Percentiles rank a stretch among this genome's conserved stretches.
These are phyloP conservation scores for Hemibates koningsi DNA, from an alignment of 2,113 vertebrate genomes.

Conservation along the genomic window DNA sequence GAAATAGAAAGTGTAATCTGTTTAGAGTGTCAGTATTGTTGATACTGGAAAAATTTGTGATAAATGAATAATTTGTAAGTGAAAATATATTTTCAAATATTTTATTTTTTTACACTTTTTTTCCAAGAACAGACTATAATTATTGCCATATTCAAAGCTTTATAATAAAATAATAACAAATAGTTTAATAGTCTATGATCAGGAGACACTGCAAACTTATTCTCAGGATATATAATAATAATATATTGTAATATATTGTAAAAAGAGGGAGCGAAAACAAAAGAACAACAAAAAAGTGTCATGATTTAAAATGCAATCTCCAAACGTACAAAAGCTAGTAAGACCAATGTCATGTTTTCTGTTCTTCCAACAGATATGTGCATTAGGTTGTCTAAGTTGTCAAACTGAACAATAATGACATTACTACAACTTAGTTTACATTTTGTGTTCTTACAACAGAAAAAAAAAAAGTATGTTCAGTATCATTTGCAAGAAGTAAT, in stretches of 20 bases:
- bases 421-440: not conserved
- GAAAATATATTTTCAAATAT: not conserved
- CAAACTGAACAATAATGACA: not conserved
- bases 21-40: not conserved
- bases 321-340: not conserved
- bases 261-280: not conserved
- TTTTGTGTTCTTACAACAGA: not conserved
- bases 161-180: not conserved
- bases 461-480: not conserved
- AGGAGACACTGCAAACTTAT: not conserved
- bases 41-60: not conserved
- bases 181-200: not conserved
- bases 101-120: not conserved
- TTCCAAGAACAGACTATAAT: not conserved
- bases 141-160: accelerated
- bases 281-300: not conserved
- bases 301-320: not conserved
- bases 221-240: not conserved
- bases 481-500: not conserved
- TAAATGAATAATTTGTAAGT: not conserved
- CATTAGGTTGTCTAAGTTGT: not conserved
- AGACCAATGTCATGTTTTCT: not conserved
- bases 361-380: not conserved
- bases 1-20: not conserved
- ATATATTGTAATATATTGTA: not conserved